Evolutionary conservation across 1,140 invertebrate species (phyloP).

Genomic region (Meloidogyne floridensis): DNA sequence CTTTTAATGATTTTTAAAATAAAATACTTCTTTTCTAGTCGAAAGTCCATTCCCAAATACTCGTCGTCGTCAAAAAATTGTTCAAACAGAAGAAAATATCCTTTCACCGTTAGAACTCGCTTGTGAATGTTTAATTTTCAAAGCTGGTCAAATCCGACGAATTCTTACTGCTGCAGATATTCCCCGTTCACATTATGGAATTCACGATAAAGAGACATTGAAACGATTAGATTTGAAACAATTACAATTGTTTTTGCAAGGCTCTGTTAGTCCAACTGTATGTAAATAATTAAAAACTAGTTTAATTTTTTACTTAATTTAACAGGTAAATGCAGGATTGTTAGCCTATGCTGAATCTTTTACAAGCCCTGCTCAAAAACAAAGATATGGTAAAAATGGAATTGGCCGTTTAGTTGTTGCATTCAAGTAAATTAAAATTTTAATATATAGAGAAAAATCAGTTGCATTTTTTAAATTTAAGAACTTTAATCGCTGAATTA

Average conservation of each 20-base stretch:
- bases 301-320: neutral
- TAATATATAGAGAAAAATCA: neutral
- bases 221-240: slow-evolving; percentile 47
- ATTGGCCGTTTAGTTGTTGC: slow-evolving; percentile 38
- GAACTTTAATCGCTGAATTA: slow-evolving; percentile 49
- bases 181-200: slow-evolving; percentile 22
- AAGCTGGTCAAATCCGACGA: slow-evolving; percentile 48
- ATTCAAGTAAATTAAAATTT: slow-evolving; percentile 46
- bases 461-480: slow-evolving; percentile 8
- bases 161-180: slow-evolving; percentile 52
- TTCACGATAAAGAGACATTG: slow-evolving; percentile 35
- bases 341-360: slow-evolving; percentile 57
- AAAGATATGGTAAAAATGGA: slow-evolving; percentile 47
- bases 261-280: slow-evolving; percentile 53
- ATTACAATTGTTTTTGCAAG: slow-evolving; percentile 52
- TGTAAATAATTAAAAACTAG: neutral
- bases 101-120: slow-evolving; percentile 51
- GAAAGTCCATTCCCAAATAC: slow-evolving; percentile 48
- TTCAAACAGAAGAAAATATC: slow-evolving; percentile 34
- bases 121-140: slow-evolving; percentile 48
- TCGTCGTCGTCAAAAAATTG: slow-evolving; percentile 42
- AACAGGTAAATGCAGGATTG: slow-evolving; percentile 46
- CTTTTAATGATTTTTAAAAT: neutral
- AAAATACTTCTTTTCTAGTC: slow-evolving; percentile 39
- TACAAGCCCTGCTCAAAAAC: slow-evolving; percentile 40